A percentile compares a stretch with the other conserved stretches of the same genome.
phyloP scores from a whole-genome alignment of 2,888 invertebrate genomes.

The Crematogaster levior region DNA sequence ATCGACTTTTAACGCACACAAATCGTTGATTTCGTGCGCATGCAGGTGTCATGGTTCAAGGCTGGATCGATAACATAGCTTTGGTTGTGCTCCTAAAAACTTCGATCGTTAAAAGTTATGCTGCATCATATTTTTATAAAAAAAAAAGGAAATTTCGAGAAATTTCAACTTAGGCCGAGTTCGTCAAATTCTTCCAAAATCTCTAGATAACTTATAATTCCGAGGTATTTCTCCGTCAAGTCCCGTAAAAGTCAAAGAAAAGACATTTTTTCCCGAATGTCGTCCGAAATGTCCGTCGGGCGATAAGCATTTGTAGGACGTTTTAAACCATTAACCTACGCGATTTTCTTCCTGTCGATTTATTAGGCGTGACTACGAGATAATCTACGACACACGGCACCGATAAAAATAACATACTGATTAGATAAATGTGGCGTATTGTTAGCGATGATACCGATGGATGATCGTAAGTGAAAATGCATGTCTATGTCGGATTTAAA shows the following conservation, averaged over 20 bases:
- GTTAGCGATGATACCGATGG: slow-evolving; percentile 42
- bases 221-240: neutral
- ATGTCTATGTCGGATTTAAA: neutral
- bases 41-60: slow-evolving; percentile 68
- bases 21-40: slow-evolving; percentile 54
- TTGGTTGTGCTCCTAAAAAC: slow-evolving; percentile 14
- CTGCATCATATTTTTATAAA: neutral
- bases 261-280: neutral
- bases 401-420: slow-evolving; percentile 50
- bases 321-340: neutral
- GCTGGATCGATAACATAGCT: slow-evolving; percentile 62
- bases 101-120: neutral
- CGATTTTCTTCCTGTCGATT: slow-evolving; percentile 7
- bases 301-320: neutral
- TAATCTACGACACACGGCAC: slow-evolving; percentile 8
- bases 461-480: slow-evolving; percentile 36
- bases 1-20: slow-evolving; percentile 39
- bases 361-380: neutral
- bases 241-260: neutral
- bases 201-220: neutral
- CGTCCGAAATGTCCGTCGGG: neutral
- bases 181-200: neutral
- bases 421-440: slow-evolving; percentile 51
- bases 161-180: neutral
- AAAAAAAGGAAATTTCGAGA: neutral